phyloP scores from a whole-genome alignment of 2,113 vertebrate genomes.

The Candoia aspera region DNA sequence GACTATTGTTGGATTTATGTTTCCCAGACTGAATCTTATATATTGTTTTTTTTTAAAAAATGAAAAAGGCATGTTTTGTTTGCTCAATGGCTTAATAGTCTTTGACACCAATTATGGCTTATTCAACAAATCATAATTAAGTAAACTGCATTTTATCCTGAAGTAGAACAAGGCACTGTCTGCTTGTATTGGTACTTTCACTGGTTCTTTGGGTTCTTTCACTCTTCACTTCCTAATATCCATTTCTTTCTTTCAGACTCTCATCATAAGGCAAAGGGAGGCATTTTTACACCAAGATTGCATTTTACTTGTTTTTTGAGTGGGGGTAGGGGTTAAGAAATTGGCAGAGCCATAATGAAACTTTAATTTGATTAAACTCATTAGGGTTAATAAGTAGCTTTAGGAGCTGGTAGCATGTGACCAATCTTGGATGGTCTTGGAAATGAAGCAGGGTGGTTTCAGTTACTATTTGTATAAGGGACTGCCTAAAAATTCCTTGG shows the following conservation, averaged over 20 bases:
- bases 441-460: background rate
- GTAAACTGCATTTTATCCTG: background rate
- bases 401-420: background rate
- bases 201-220: background rate
- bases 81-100: background rate
- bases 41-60: background rate
- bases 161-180: background rate
- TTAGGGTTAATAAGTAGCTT: background rate
- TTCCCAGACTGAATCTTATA: background rate
- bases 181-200: background rate
- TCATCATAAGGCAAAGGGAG: background rate
- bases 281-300: background rate
- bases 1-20: background rate
- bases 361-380: background rate
- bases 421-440: background rate
- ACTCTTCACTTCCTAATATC: background rate
- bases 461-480: background rate
- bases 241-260: background rate
- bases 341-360: background rate
- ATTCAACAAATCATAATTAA: background rate
- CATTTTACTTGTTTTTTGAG: background rate
- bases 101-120: background rate
- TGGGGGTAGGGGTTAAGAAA: background rate
- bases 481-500: background rate
- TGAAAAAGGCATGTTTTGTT: background rate